Conservation (phyloP, 2,797 vertebrate species). For the Kryptolebias ocellatus region DNA sequence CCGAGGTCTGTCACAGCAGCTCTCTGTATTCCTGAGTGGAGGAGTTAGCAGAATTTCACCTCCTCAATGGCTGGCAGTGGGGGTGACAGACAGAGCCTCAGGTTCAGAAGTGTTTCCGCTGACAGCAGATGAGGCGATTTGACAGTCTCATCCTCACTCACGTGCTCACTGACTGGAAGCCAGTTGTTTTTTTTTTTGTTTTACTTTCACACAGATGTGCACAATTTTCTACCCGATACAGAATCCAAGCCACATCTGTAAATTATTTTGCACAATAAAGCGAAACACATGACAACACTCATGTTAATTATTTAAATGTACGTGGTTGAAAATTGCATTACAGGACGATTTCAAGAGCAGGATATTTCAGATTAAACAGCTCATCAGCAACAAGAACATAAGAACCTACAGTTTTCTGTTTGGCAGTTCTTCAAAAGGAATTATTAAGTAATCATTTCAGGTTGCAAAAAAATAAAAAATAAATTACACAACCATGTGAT, state of each 20-base stretch:
- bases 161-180: conserved; percentile 37
- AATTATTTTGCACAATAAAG: conserved; percentile 5
- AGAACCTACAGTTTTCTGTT: no score
- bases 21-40: conserved; percentile 54
- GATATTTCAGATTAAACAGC: not conserved
- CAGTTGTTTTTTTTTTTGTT: conserved; percentile 9
- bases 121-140: conserved; percentile 67
- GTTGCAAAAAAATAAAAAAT: no score
- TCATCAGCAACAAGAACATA: no score
- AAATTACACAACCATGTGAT: no score
- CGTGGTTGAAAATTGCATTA: no score
- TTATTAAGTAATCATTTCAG: no score
- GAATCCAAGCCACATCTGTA: conserved; percentile 34
- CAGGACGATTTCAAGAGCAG: not conserved
- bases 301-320: not conserved
- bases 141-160: conserved; percentile 55
- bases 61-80: conserved; percentile 58
- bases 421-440: no score
- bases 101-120: conserved; percentile 41
- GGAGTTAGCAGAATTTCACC: conserved; percentile 56
- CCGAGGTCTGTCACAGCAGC: conserved; percentile 37
- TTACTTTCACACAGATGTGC: conserved; percentile 20
- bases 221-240: conserved; percentile 11
- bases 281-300: not conserved
- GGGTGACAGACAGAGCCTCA: conserved; percentile 62